Evolutionary conservation across 37 sponge, comb jelly and placozoan species (phyloP).

Genomic region (Beroe forskalii): DNA sequence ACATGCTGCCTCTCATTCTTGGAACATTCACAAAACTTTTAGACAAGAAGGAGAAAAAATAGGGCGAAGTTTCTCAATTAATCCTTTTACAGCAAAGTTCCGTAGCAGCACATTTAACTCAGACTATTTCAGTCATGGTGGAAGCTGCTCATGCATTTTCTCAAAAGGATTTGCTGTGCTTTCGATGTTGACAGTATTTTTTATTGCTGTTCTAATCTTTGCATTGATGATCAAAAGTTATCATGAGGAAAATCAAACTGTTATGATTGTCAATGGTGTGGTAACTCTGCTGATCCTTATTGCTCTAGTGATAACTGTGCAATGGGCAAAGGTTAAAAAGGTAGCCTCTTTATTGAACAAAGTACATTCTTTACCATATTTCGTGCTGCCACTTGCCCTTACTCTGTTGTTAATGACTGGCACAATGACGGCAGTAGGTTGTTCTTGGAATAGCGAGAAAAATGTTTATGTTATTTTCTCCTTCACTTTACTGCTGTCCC

Average conservation of each 20-base stretch:
- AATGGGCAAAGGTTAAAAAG: background rate
- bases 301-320: background rate
- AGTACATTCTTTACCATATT: background rate
- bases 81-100: conserved; percentile 33
- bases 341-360: background rate
- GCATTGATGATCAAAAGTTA: background rate
- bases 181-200: background rate
- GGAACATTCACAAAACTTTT: background rate
- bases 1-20: background rate
- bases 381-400: background rate
- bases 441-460: background rate
- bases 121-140: background rate
- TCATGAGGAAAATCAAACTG: background rate
- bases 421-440: background rate
- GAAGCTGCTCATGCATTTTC: conserved; percentile 1
- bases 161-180: conserved; percentile 12
- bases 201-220: background rate
- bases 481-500: background rate
- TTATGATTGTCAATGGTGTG: background rate
- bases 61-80: conserved; percentile 6
- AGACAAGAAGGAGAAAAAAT: background rate
- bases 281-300: background rate
- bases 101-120: background rate
- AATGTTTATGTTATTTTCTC: background rate
- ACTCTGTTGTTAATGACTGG: background rate